Evolutionary conservation across 2,888 invertebrate species (phyloP).

Genomic region (Cerceris ruficornis): DNA sequence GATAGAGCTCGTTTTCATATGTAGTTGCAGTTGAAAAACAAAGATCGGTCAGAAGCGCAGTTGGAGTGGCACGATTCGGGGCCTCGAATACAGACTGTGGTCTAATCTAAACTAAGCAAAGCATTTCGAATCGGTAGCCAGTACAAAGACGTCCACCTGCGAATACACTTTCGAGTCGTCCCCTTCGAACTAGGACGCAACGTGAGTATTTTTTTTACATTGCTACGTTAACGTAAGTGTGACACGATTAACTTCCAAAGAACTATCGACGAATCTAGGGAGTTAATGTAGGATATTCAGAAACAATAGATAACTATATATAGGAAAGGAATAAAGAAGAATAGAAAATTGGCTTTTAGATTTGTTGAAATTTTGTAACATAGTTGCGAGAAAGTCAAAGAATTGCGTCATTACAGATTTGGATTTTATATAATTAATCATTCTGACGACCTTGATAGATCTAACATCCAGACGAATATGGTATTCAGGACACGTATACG

Average conservation of each 20-base stretch:
- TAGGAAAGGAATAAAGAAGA: background rate
- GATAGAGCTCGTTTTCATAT: constrained; percentile 53
- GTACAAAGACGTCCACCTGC: background rate
- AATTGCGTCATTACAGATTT: too few species aligned
- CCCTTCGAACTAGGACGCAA: background rate
- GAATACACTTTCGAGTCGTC: background rate
- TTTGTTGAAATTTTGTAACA: too few species aligned
- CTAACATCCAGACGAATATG: too few species aligned
- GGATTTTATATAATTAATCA: too few species aligned
- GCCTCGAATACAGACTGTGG: constrained; percentile 12
- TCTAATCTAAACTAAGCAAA: constrained; percentile 48
- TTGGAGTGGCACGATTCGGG: constrained; percentile 42
- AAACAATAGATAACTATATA: too few species aligned
- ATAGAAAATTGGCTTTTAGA: background rate
- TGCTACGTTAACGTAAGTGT: background rate
- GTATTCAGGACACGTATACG: too few species aligned
- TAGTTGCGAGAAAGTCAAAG: too few species aligned
- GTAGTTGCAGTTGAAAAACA: constrained; percentile 55
- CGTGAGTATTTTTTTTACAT: constrained; percentile 30
- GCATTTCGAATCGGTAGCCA: constrained; percentile 19
- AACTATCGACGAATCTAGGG: background rate
- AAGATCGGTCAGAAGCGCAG: constrained; percentile 49
- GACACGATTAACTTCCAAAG: background rate
- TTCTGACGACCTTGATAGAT: too few species aligned
- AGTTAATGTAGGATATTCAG: background rate